These are phyloP conservation scores for Picus viridis DNA, from an alignment of 2,797 vertebrate species.

Conservation along the genomic window DNA sequence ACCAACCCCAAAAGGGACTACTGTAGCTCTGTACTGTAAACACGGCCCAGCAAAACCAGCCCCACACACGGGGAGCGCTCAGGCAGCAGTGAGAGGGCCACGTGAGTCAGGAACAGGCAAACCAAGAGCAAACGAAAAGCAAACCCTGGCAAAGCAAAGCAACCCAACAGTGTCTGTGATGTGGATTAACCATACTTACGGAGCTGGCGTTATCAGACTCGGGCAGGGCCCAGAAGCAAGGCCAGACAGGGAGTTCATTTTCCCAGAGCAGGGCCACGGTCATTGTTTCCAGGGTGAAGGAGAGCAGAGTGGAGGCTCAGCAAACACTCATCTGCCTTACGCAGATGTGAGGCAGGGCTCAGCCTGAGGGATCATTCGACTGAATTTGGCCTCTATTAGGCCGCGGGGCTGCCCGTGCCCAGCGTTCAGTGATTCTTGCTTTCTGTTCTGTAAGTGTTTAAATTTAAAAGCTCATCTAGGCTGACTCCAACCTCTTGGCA, in stretches of 20 bases:
- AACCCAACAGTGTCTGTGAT: conserved; percentile 79
- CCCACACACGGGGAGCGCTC: conserved; percentile 82
- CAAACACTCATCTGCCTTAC: conserved; percentile 79
- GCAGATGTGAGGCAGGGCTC: conserved; percentile 80
- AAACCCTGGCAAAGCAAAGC: conserved; percentile 75
- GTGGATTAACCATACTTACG: conserved; percentile 97
- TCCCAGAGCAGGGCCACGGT: conserved; percentile 81
- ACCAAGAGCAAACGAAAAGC: conserved; percentile 79
- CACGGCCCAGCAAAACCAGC: conserved; percentile 79
- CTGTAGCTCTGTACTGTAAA: conserved; percentile 82
- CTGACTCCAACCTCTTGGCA: conserved; percentile 96
- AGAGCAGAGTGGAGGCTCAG: conserved; percentile 78
- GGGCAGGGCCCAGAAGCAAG: conserved; percentile 85
- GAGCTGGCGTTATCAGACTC: conserved; percentile 88
- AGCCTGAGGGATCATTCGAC: conserved; percentile 83
- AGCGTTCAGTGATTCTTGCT: conserved; percentile 86
- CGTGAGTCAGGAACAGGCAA: conserved; percentile 83
- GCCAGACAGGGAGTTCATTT: conserved; percentile 85
- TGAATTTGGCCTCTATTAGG: conserved; percentile 83
- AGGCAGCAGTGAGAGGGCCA: conserved; percentile 85
- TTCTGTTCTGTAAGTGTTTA: conserved; percentile 86
- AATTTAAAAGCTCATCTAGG: conserved; percentile 93
- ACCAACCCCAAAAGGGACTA: conserved; percentile 75
- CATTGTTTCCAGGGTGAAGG: conserved; percentile 79
- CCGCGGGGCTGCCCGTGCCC: conserved; percentile 81